phyloP scores from a whole-genome alignment of 2,113 vertebrate genomes.

The Calidris pugnax region DNA sequence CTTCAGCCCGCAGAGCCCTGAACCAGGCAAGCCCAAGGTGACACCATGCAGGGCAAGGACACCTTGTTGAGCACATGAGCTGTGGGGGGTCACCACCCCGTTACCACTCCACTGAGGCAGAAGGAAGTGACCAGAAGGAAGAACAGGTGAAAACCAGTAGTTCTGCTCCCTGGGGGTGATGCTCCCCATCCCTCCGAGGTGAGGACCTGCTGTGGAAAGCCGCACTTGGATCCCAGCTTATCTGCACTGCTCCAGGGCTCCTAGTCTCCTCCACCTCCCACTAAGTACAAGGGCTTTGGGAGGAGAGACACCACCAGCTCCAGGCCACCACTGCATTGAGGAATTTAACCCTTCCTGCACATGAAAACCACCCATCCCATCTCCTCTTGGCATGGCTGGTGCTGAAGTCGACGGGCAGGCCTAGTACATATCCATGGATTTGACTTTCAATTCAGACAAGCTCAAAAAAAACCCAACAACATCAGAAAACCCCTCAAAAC shows the following conservation, averaged over 20 bases:
- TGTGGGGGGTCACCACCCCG: not conserved
- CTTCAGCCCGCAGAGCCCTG: not conserved
- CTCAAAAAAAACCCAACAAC: not conserved
- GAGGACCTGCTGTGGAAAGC: not conserved
- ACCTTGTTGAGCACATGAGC: fast-evolving
- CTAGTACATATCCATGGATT: not conserved
- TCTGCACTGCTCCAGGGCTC: not conserved
- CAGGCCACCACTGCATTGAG: fast-evolving
- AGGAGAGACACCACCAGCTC: not conserved
- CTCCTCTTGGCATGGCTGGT: not conserved
- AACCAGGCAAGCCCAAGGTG: fast-evolving
- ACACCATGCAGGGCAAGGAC: not conserved
- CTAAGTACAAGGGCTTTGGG: not conserved
- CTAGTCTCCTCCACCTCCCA: not conserved
- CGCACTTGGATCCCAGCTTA: not conserved
- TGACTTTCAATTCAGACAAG: not conserved
- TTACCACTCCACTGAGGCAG: fast-evolving
- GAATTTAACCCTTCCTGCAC: not conserved
- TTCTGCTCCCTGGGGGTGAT: not conserved
- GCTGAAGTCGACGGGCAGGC: not conserved
- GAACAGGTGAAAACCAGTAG: fast-evolving
- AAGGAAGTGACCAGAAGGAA: not conserved
- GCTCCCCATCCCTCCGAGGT: not conserved
- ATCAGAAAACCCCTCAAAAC: not conserved
- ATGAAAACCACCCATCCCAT: not conserved